Base-by-base conservation (phyloP, 2,113 vertebrate species). In the Egretta garzetta region DNA sequence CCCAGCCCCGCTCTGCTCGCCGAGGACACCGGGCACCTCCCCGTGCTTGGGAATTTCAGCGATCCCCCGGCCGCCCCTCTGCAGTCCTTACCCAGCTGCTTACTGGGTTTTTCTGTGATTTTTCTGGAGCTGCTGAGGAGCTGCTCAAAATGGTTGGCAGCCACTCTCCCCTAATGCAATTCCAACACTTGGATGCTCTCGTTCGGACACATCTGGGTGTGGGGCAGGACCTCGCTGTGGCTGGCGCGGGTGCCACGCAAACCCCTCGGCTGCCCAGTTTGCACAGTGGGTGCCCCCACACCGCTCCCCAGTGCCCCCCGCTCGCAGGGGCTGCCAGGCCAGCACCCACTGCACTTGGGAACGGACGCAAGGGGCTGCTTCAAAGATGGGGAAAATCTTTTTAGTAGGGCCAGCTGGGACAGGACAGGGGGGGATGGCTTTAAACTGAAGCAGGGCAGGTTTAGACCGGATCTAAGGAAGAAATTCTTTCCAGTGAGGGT, bases 91-190 rank as follows among this genome's bases (percentile, higher is more conserved):
- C 2, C n/a, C 12, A 6, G 28, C 14, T 1, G 33, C 47, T 90
- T 1, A 0, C 12, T 4, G 22, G 4, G 30, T 12, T 22, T 30
- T 8, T 5, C 18, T n/a, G 41, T 8, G 50, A 13, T 49, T 14
- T 41, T 33, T 5, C 19, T 3, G 18, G 41, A n/a, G 82, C 62
- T 43, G 63, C 49, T 35, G 23, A 32, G 47, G 23, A 52, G 71
- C 62, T n/a, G 4, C 20, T n/a, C 63, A 19, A 50, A 30, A 52
- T 0, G 32, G 32, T 2, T 26, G 16, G 4, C 80, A 80, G 70
- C 41, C 33, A 1, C 76, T 47, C 45, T 10, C 6, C 37, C 0
- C 24, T 0, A 0, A 0, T 3, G 2, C n/a, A 5, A 4, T 41
- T 41, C 39, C 39, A 41, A 41, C 39, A 1, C 60, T 6, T 14